Conservation (phyloP, 2,113 vertebrate genomes). For the Nicator chloris region DNA sequence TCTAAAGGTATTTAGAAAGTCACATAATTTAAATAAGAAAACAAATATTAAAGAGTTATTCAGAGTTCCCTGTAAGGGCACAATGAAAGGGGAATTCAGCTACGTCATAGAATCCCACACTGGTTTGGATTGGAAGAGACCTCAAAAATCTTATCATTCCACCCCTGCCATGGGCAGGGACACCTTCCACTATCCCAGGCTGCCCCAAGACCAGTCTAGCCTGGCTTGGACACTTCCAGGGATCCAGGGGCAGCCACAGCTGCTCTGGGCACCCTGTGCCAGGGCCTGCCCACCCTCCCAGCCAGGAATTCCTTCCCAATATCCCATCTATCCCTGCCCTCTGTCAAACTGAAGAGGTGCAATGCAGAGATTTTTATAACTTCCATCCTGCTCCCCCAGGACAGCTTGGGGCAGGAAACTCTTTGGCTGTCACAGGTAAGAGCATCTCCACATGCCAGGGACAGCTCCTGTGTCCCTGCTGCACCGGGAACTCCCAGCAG, state of each 20-base stretch:
- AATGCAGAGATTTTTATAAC: not conserved
- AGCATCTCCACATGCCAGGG: not conserved
- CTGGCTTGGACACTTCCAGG: not conserved
- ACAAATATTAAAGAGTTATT: not conserved
- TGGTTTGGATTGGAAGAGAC: not conserved
- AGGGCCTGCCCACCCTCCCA: fast-evolving
- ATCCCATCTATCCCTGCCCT: too few relatives aligned
- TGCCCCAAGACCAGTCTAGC: fast-evolving
- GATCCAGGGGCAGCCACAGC: not conserved
- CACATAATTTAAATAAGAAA: not conserved
- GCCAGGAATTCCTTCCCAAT: not conserved
- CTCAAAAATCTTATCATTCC: not conserved
- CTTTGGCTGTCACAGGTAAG: not conserved
- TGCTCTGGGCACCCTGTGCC: not conserved
- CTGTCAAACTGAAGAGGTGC: not conserved
- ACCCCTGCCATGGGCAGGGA: not conserved
- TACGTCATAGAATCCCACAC: not conserved
- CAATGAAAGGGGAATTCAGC: not conserved
- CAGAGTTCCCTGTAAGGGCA: not conserved
- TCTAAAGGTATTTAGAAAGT: not conserved
- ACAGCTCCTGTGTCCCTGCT: not conserved
- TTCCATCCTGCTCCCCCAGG: not conserved
- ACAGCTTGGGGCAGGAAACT: too few relatives aligned
- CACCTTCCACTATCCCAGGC: fast-evolving
- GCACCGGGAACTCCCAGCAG: not conserved